Percentiles rank a stretch among this genome's conserved stretches.
Evolutionary conservation across 1,140 invertebrate genomes (phyloP).

Genomic region (Caenorhabditis elegans): WBcel235 BX284602.5:14500501-14501000

Average conservation of each 20-base stretch:
- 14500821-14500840: slow-evolving; percentile 33
- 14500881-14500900: not conserved
- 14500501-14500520: not conserved
- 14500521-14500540: not conserved
- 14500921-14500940: slow-evolving; percentile 20
- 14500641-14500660: too few relatives aligned
- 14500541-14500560: not conserved
- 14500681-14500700: too few relatives aligned
- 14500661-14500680: too few relatives aligned
- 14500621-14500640: too few relatives aligned
- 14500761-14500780: not conserved
- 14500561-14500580: not conserved
- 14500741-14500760: too few relatives aligned
- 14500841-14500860: slow-evolving; percentile 17
- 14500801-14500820: slow-evolving; percentile 32
- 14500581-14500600: too few relatives aligned
- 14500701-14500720: too few relatives aligned
- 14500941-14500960: not conserved
- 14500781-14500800: slow-evolving; percentile 39
- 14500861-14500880: not conserved
- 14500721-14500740: too few relatives aligned
- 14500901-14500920: not conserved
- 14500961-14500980: slow-evolving; percentile 6
- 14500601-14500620: too few relatives aligned
- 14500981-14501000: not conserved